phyloP scores from a whole-genome alignment of 2,888 invertebrate genomes.

The Melanchra persicariae region DNA sequence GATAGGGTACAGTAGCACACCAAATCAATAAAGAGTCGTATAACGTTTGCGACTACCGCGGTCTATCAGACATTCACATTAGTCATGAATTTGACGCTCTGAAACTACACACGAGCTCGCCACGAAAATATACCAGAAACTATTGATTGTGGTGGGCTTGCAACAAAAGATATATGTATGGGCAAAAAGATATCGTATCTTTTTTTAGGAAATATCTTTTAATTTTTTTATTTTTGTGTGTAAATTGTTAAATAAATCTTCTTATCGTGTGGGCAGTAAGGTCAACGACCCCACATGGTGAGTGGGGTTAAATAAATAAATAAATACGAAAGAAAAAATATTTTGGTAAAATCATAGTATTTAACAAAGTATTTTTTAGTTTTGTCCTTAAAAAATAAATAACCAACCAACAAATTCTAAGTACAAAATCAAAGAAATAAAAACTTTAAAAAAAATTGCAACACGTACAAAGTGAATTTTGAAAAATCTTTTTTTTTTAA shows the following conservation, averaged over 20 bases:
- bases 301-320: too few relatives aligned
- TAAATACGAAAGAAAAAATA: too few relatives aligned
- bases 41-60: slow-evolving; percentile 68
- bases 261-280: too few relatives aligned
- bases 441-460: not conserved
- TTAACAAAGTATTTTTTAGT: too few relatives aligned
- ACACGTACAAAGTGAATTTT: not conserved
- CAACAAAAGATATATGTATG: not conserved
- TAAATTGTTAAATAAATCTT: too few relatives aligned
- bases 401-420: too few relatives aligned
- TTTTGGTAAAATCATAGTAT: too few relatives aligned
- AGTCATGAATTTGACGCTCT: slow-evolving; percentile 88
- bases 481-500: not conserved
- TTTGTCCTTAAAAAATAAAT: too few relatives aligned
- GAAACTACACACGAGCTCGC: slow-evolving; percentile 79
- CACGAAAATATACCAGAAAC: slow-evolving; percentile 30
- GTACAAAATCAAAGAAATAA: not conserved
- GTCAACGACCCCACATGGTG: too few relatives aligned
- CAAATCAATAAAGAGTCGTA: slow-evolving; percentile 66
- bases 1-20: slow-evolving; percentile 5
- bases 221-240: too few relatives aligned
- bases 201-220: not conserved
- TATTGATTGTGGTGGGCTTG: slow-evolving; percentile 44
- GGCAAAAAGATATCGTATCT: not conserved
- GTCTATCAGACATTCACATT: slow-evolving; percentile 87